Evolutionary conservation across 30 jellyfish, hydroid and myxozoan species (phyloP).

Genomic region (Hydractinia symbiolongicarpus): DNA sequence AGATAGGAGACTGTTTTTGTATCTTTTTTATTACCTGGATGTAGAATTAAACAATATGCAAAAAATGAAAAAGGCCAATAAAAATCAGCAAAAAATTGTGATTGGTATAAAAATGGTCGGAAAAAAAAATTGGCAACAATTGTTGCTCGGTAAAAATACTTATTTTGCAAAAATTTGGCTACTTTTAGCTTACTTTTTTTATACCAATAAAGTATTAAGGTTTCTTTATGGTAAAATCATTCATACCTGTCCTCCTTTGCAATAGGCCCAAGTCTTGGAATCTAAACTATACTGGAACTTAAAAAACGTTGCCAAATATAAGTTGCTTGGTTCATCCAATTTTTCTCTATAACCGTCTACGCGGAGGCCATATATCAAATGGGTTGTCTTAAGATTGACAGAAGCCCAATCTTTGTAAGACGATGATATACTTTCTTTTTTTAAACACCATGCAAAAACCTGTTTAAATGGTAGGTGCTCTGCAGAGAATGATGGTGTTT

Average conservation of each 20-base stretch:
- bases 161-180: too few relatives aligned
- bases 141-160: too few relatives aligned
- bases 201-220: too few relatives aligned
- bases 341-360: slow-evolving; percentile 6
- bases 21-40: too few relatives aligned
- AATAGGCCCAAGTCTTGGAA: slow-evolving; percentile 18
- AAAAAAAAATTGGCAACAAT: too few relatives aligned
- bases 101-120: too few relatives aligned
- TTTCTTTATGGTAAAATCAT: neutral
- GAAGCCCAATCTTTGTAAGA: slow-evolving; percentile 6
- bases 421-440: neutral
- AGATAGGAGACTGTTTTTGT: too few relatives aligned
- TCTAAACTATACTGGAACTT: slow-evolving; percentile 23
- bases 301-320: slow-evolving; percentile 5
- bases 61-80: too few relatives aligned
- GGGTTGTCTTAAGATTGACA: neutral
- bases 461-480: neutral
- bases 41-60: too few relatives aligned
- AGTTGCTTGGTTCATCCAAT: neutral
- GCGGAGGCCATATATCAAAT: slow-evolving; percentile 10
- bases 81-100: too few relatives aligned
- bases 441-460: slow-evolving; percentile 19
- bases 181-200: too few relatives aligned
- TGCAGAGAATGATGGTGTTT: neutral
- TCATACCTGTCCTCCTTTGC: slow-evolving; percentile 23